Evolutionary conservation across 2,888 invertebrate genomes (phyloP), one percentile per base, ranked within the genome.

Genomic region (Dichetophora obliterata): DNA sequence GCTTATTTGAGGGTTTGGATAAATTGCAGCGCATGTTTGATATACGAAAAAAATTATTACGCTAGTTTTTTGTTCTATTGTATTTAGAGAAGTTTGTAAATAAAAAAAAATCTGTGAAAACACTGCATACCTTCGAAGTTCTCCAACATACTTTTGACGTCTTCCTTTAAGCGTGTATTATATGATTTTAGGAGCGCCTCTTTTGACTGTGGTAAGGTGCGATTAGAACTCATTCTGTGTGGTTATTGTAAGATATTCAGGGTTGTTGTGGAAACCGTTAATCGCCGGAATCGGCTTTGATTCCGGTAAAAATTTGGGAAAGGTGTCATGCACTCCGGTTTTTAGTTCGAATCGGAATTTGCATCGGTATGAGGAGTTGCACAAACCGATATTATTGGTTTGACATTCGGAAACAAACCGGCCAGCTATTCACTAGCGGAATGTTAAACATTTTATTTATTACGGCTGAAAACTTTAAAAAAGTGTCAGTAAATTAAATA

Each of bases 121-220:
- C 9, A 52, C 22, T 50, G 34, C 43, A 78, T 83, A 94, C 98
- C 98, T 91, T 96, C 95, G 90, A 97, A 98, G 90, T 99, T 99
- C 89, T 99, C 98, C 75, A 98, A 91, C 95, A 99, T 98, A 82
- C 98, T 97, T 89, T 96, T 97, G 0, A 98, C 95, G 90, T 98
- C 98, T 89, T 98, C 98, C 89, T 98, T 98, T 66, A 99, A 91
- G 77, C 98, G 92, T 22, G 96, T 96, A 79, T 97, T 95, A 89
- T 98, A 99, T 0, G 98, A 98, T 90, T 98, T 98, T 14, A 99
- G 90, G 48, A 98, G 91, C 16, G 98, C 97, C 90, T 98, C 98
- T 90, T 98, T 98, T 81, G 96, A 96, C 90, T 98, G 97, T 0
- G 98, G 95, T 79, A 96, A 90, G 79, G 92, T 91, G 86, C 95